Conservation (phyloP, 2,797 vertebrate species). For the Yasuhikotakia modesta region DNA sequence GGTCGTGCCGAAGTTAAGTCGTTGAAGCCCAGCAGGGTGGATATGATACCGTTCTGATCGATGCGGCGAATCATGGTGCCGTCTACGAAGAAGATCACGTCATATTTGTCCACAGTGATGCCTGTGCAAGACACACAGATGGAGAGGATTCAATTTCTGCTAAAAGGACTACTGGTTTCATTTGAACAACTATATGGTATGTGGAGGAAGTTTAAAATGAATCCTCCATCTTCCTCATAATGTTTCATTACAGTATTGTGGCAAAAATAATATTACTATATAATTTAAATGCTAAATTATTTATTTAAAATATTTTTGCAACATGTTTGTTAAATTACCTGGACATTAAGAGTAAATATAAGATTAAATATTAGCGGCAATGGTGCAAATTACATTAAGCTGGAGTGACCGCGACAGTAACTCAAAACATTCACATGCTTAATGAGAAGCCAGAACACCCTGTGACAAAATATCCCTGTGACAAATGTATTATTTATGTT, state of each 20-base stretch:
- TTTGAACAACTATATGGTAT: background rate
- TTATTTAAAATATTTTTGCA: too few relatives aligned
- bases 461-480: slow-evolving; percentile 46
- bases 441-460: slow-evolving; percentile 22
- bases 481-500: slow-evolving; percentile 50
- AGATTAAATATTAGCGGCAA: background rate
- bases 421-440: slow-evolving; percentile 24
- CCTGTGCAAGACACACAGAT: slow-evolving; percentile 72
- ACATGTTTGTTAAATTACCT: too few relatives aligned
- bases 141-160: slow-evolving; percentile 3
- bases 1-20: slow-evolving; percentile 95
- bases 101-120: slow-evolving; percentile 95
- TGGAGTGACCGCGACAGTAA: background rate
- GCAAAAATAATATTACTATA: too few relatives aligned
- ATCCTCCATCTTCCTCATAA: too few relatives aligned
- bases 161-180: background rate
- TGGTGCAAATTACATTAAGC: slow-evolving; percentile 19
- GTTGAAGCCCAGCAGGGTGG: slow-evolving; percentile 94
- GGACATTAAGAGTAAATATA: background rate
- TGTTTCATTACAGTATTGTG: too few relatives aligned
- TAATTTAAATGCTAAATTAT: too few relatives aligned
- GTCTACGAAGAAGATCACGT: slow-evolving; percentile 95
- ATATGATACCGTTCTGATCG: slow-evolving; percentile 97
- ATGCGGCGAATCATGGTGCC: slow-evolving; percentile 96
- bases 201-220: background rate